Percentiles rank a stretch among this genome's conserved stretches.
Conservation (phyloP, 2,888 invertebrate genomes). For the Punctoribates punctum region DNA sequence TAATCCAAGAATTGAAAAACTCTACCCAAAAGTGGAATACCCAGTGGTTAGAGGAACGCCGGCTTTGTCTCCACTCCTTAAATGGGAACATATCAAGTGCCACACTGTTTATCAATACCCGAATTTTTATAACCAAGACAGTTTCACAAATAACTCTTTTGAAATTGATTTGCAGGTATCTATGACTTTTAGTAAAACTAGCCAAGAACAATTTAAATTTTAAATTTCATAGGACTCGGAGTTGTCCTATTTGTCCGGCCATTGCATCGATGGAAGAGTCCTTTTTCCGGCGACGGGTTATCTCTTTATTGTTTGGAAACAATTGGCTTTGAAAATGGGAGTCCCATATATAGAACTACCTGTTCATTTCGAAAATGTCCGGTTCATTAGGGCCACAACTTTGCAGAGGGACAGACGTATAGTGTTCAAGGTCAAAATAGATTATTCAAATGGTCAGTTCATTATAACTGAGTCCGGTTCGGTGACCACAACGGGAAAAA, state of each 20-base stretch:
- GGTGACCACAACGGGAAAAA: constrained; percentile 53
- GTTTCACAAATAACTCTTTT: not conserved
- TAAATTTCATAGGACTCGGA: not conserved
- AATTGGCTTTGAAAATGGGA: constrained; percentile 57
- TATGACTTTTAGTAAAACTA: no score
- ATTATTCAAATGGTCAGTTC: constrained; percentile 54
- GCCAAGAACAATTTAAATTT: no score
- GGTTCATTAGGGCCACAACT: constrained; percentile 29
- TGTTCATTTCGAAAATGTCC: constrained; percentile 38
- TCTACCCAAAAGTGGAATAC: constrained; percentile 71
- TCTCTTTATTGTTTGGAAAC: constrained; percentile 63
- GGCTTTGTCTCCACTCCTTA: constrained; percentile 75
- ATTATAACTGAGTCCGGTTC: constrained; percentile 54
- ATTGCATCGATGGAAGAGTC: constrained; percentile 58
- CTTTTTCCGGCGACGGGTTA: constrained; percentile 59
- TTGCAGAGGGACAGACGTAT: constrained; percentile 24
- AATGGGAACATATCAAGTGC: constrained; percentile 93
- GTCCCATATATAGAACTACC: not conserved
- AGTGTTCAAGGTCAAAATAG: constrained; percentile 46
- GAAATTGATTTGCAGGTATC: not conserved
- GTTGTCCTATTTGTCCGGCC: constrained; percentile 66
- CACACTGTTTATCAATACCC: constrained; percentile 67
- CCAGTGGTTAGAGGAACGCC: constrained; percentile 90
- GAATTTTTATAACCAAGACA: constrained; percentile 19
- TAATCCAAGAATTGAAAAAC: constrained; percentile 67